A percentile compares a stretch with the other conserved stretches of the same genome.
phyloP scores from a whole-genome alignment of 1,140 invertebrate genomes.

The Trinorchestia longiramus region DNA sequence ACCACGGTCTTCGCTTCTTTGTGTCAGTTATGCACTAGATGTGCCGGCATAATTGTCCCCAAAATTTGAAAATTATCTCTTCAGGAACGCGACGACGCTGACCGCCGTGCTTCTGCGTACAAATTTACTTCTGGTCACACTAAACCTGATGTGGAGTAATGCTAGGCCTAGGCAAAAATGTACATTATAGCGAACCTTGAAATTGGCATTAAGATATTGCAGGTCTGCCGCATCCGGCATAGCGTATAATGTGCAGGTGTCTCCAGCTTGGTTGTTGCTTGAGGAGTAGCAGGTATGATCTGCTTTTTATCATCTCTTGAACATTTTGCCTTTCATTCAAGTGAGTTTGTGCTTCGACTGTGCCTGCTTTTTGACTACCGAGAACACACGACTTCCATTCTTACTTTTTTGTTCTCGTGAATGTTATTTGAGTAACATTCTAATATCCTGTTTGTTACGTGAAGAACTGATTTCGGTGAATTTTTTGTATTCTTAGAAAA shows the following conservation, averaged over 20 bases:
- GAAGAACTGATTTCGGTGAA: not conserved
- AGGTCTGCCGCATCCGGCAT: not conserved
- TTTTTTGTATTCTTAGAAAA: not conserved
- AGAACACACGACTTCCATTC: too few relatives aligned
- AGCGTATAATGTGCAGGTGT: not conserved
- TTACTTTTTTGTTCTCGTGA: not conserved
- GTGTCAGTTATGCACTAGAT: not conserved
- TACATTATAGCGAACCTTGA: not conserved
- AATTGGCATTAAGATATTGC: conserved; percentile 1
- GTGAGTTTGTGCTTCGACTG: not conserved
- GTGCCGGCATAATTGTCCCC: not conserved
- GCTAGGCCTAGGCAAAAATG: not conserved
- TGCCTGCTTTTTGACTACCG: not conserved
- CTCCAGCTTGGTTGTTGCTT: not conserved
- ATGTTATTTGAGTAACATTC: not conserved
- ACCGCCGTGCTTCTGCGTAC: not conserved
- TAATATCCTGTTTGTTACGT: not conserved
- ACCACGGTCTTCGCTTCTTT: not conserved
- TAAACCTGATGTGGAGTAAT: not conserved
- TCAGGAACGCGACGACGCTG: not conserved
- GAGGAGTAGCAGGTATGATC: not conserved
- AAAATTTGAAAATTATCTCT: conserved; percentile 11
- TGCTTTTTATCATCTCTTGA: not conserved
- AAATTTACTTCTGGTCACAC: not conserved
- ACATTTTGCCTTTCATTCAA: not conserved